These are phyloP conservation scores for Phalera bucephala DNA, from an alignment of 2,888 invertebrate genomes.

Conservation along the genomic window DNA sequence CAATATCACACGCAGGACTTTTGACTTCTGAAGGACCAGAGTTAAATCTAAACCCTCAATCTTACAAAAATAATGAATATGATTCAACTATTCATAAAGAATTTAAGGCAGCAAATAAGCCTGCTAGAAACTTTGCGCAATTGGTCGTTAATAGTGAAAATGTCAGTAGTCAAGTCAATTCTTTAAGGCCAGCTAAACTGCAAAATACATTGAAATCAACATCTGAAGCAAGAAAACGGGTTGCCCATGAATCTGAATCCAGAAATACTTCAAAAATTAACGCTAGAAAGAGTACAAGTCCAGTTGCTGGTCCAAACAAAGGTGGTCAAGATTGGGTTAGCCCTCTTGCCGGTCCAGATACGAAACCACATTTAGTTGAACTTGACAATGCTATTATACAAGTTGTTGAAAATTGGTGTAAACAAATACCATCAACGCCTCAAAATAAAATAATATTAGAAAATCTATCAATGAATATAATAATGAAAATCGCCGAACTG, in stretches of 20 bases:
- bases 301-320: too few species aligned
- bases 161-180: too few species aligned
- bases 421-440: slow-evolving; percentile 43
- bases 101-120: not conserved
- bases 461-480: slow-evolving; percentile 44
- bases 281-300: too few species aligned
- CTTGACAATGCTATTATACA: slow-evolving; percentile 44
- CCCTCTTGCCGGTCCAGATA: too few species aligned
- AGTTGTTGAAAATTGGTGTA: slow-evolving; percentile 53
- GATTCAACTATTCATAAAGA: not conserved
- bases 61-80: not conserved
- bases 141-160: not conserved
- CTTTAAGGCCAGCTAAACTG: too few species aligned
- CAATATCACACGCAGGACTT: too few species aligned
- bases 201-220: too few species aligned
- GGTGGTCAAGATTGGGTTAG: too few species aligned
- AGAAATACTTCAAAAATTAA: too few species aligned
- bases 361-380: not conserved
- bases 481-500: slow-evolving; percentile 54
- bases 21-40: too few species aligned
- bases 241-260: too few species aligned
- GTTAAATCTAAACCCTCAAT: not conserved
- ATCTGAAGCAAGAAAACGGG: too few species aligned
- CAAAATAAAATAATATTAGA: slow-evolving; percentile 40
- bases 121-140: not conserved